A percentile compares a stretch with the other conserved stretches of the same genome.
phyloP scores from a whole-genome alignment of 2,888 invertebrate genomes.

The Chironomus riparius region DNA sequence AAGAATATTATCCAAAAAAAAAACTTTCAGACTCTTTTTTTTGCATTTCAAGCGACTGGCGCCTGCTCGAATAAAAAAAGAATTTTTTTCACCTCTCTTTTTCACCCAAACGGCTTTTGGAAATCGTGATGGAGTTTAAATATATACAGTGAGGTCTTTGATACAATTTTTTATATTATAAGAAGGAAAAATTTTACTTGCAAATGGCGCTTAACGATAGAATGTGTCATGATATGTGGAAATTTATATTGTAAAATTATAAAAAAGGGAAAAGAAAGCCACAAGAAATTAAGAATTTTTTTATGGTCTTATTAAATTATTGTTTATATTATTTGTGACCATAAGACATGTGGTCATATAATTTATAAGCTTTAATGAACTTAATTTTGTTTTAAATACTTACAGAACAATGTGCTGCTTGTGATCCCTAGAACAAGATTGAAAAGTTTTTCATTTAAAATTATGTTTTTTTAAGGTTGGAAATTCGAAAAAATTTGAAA shows the following conservation, averaged over 20 bases:
- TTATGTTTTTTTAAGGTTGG: neutral
- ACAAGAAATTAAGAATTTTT: neutral
- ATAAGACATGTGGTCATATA: neutral
- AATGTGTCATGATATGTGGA: neutral
- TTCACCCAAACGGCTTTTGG: neutral
- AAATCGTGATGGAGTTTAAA: constrained; percentile 14
- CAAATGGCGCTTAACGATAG: constrained; percentile 1
- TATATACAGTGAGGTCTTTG: neutral
- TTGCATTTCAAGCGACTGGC: constrained; percentile 22
- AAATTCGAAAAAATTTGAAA: neutral
- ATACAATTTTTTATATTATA: neutral
- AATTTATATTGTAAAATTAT: neutral
- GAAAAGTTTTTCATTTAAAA: constrained; percentile 7
- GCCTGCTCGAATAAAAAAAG: constrained; percentile 8
- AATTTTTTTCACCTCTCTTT: constrained; percentile 1
- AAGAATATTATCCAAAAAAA: constrained; percentile 17
- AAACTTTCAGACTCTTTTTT: constrained; percentile 18
- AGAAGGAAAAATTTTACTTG: constrained; percentile 1
- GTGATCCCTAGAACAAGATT: constrained; percentile 23
- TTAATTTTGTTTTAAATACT: neutral
- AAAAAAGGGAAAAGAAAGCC: neutral
- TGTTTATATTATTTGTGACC: neutral
- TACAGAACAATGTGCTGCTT: constrained; percentile 18
- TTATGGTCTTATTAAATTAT: neutral
- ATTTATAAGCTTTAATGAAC: neutral